Base-by-base conservation (phyloP, 2,113 vertebrate genomes). In the Trichomycterus rosablanca region DNA sequence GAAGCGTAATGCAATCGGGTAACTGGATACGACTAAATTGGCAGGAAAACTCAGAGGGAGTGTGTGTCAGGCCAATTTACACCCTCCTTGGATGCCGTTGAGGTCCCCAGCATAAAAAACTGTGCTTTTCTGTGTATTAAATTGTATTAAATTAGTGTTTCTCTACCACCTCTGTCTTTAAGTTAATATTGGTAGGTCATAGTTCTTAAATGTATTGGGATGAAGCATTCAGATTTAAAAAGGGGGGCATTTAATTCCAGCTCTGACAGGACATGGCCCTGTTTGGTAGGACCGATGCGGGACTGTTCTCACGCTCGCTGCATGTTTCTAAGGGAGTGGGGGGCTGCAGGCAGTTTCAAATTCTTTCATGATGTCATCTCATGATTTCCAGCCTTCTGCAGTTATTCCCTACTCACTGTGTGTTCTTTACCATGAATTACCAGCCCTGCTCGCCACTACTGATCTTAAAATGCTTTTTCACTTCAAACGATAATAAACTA, bases 311-410 rank as follows among this genome's bases (percentile, higher is more conserved):
- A 48, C 54, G 66, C 56, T 65, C 44, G 14, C 34, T 61, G 37
- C 34, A 44, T 48, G 53, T 26, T 26, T 59, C 45, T 59, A 57
- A 10, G 43, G 4, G 45, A 22, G 39, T 12, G 19, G 56, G 68
- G 44, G 22, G 32, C 40, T 44, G 40, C 10, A 60, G 53, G 59
- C 63, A 52, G 45, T 48, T 70, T 58, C 46, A 42, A 49, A 70
- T 70, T 69, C 52, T 15, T 55, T 34, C 26, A 53, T 44, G 56
- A 74, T 59, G 63, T 63, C 66, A 58, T 67, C 12, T 8, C 48
- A 37, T 67, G 40, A 58, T 44, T n/a, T 15, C 45, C 57, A 66
- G 52, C 63, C 26, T 58, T 73, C 34, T 59, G 42, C 54, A 59
- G 55, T 63, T 49, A 63, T 30, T 42, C 24, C 48, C 32, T 15